Evolutionary conservation across 2,113 vertebrate genomes (phyloP), one percentile per base, ranked within the genome.

Genomic region (Gavialis gangeticus): DNA sequence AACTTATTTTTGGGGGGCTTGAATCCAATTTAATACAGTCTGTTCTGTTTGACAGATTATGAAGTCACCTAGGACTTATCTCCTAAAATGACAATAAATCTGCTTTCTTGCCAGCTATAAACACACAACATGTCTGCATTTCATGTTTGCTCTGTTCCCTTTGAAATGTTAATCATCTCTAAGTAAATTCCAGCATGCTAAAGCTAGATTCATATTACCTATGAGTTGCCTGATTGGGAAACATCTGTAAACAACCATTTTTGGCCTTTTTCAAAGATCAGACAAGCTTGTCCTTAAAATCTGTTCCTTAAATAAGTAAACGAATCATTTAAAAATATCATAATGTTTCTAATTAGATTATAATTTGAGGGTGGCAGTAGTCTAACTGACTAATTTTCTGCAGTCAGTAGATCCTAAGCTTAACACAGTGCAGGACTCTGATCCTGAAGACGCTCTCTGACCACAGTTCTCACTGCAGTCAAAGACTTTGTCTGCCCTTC

Each of bases 81-180:
- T 91, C 79, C 86, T 87, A 58, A 86, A 76, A 92, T 67, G 81
- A 89, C 75, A 90, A 57, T 58, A 87, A 88, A 67, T n/a, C 56
- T 88, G 8, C 67, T 12, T 76, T 79, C n/a, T 76, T 82, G 81
- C 73, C 87, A 91, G 88, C 55, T 91, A 87, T 54, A 96, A 97
- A 92, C 88, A 94, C 77, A 56, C 25, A 96, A 93, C 78, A 95
- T 79, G 87, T 54, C 86, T 89, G 60, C 66, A 75, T 82, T 94
- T 89, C 84, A 92, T 93, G 89, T 92, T 89, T 95, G 80, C 84
- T 64, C 75, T 37, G 75, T 66, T 81, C 84, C 59, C 2, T 97
- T 96, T 97, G 96, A 97, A 97, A 97, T 96, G 94, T 90, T 97
- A 95, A 96, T 95, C 34, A 82, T 80, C 89, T 95, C 79, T 83